A percentile compares a stretch with the other conserved stretches of the same genome.
Conservation (phyloP, 2,113 vertebrate genomes). For the Pygoscelis antarcticus region DNA sequence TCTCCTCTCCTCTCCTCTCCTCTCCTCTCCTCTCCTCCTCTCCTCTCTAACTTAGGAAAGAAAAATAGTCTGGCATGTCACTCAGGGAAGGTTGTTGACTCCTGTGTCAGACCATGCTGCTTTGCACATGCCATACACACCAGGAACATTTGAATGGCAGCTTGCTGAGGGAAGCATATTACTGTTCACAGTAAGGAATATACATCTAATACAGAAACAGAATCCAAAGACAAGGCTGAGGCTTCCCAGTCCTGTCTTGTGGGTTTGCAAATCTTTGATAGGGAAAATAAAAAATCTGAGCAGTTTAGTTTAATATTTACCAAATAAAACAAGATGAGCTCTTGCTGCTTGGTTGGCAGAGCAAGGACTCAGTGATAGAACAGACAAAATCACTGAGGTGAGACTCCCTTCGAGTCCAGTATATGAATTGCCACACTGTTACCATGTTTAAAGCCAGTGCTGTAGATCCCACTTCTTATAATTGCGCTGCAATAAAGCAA, state of each 20-base stretch:
- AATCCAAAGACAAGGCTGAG: not conserved
- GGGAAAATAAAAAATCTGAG: not conserved
- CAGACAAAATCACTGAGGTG: not conserved
- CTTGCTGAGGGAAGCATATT: not conserved
- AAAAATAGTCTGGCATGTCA: not conserved
- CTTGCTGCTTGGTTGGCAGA: not conserved
- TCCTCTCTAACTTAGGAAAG: not conserved
- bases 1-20: not conserved
- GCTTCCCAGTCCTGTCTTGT: not conserved
- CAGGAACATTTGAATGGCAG: not conserved
- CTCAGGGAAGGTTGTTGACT: not conserved
- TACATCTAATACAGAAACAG: not conserved
- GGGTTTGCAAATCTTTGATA: not conserved
- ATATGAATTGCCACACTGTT: not conserved
- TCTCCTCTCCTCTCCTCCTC: not conserved
- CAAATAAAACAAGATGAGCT: not conserved
- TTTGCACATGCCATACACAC: not conserved
- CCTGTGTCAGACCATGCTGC: not conserved
- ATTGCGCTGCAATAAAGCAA: conserved; percentile 5
- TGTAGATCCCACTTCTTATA: not conserved
- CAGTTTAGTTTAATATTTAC: not conserved
- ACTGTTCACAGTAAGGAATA: not conserved
- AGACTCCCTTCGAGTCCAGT: not conserved
- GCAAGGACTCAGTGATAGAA: not conserved
- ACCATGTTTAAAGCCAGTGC: not conserved